Percentiles rank a stretch among this genome's conserved stretches.
These are phyloP conservation scores for Caenorhabditis panamensis DNA, from an alignment of 2,888 invertebrate genomes.

Conservation along the genomic window DNA sequence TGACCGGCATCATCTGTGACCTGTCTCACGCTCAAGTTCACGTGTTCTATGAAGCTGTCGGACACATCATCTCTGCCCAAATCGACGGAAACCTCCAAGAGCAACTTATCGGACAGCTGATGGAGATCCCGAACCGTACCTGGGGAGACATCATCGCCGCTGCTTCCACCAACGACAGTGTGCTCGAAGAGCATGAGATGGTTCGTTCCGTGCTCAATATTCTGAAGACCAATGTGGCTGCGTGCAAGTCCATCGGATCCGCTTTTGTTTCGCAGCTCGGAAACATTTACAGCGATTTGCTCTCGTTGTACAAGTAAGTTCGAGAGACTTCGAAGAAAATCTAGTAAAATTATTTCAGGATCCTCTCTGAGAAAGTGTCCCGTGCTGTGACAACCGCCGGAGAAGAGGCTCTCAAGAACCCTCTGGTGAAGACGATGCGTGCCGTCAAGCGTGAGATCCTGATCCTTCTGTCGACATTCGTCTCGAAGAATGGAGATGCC, in stretches of 20 bases:
- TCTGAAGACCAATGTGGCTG: conserved; percentile 97
- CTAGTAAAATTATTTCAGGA: conserved; percentile 35
- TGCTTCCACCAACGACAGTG: conserved; percentile 84
- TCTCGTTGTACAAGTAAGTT: conserved; percentile 92
- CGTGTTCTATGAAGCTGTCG: conserved; percentile 99
- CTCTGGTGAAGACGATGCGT: conserved; percentile 93
- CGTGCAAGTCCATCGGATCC: conserved; percentile 98
- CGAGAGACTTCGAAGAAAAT: background rate
- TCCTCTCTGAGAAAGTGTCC: conserved; percentile 92
- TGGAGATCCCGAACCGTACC: conserved; percentile 96
- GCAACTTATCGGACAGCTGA: conserved; percentile 95
- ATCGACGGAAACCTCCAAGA: conserved; percentile 86
- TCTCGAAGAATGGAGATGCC: conserved; percentile 92
- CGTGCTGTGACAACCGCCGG: conserved; percentile 95
- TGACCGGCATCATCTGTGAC: conserved; percentile 98
- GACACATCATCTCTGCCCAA: conserved; percentile 98
- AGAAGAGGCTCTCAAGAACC: conserved; percentile 91
- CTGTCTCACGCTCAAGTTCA: conserved; percentile 97
- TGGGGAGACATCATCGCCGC: conserved; percentile 99
- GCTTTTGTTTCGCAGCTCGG: conserved; percentile 90
- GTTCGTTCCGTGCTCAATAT: conserved; percentile 98
- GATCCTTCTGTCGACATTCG: conserved; percentile 97
- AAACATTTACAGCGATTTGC: conserved; percentile 97
- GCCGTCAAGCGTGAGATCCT: conserved; percentile 98
- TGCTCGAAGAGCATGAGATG: conserved; percentile 85